Percentiles rank a stretch among this genome's conserved stretches.
Conservation (phyloP, 2,888 invertebrate species). For the Apocheima hispidaria region DNA sequence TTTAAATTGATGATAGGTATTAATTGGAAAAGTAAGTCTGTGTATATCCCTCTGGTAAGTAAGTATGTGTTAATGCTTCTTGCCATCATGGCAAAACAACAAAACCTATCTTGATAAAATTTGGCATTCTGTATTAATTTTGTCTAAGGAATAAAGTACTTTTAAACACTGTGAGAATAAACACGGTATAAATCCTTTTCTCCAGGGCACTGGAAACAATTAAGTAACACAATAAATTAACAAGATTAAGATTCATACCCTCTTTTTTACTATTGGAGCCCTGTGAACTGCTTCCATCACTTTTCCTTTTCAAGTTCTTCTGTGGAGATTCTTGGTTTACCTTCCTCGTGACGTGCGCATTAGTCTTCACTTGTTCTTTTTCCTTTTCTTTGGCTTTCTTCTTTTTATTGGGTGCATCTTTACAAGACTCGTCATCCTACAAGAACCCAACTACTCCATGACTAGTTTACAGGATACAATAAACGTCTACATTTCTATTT, state of each 20-base stretch:
- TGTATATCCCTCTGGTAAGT: too few species aligned
- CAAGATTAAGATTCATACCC: slow-evolving; percentile 52
- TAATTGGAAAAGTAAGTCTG: too few species aligned
- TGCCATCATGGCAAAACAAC: too few species aligned
- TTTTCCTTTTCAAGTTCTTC: slow-evolving; percentile 70
- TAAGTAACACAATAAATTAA: not conserved
- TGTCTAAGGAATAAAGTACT: too few species aligned
- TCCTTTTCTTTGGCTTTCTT: slow-evolving; percentile 60
- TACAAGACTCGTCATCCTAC: slow-evolving; percentile 15
- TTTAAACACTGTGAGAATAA: too few species aligned
- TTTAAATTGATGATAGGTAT: too few species aligned
- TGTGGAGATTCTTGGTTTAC: slow-evolving; percentile 52
- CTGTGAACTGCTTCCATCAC: slow-evolving; percentile 57
- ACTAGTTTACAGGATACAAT: not conserved
- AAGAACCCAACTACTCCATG: not conserved
- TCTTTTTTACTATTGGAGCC: slow-evolving; percentile 59
- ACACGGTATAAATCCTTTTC: too few species aligned
- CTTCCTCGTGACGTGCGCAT: slow-evolving; percentile 13
- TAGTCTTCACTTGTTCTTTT: slow-evolving; percentile 49
- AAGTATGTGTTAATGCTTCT: too few species aligned
- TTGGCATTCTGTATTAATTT: too few species aligned
- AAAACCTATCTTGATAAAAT: too few species aligned
- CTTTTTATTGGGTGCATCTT: slow-evolving; percentile 55
- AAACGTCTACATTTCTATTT: not conserved
- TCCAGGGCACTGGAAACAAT: too few species aligned